Evolutionary conservation across 2,888 invertebrate genomes (phyloP), one percentile per base, ranked within the genome.

Genomic region (Scaptomyza reducta): DNA sequence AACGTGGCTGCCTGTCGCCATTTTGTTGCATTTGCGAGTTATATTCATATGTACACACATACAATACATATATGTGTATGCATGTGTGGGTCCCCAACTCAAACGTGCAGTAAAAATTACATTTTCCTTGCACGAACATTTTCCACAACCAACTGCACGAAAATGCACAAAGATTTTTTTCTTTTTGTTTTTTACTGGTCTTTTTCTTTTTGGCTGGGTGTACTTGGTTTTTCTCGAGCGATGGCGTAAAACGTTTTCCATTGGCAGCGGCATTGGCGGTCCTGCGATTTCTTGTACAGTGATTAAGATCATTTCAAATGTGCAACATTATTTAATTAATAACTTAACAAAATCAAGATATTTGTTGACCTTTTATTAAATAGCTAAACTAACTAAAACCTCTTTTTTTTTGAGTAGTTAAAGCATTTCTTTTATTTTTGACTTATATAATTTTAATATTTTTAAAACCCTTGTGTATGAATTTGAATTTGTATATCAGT

Each of bases 1-100:
- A 75, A 72, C 72, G 84, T 81, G 85, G 67, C 62, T 69, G 64
- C 75, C 62, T 80, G 82, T 81, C 82, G 82, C 87, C 85, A 87
- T 82, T 84, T 82, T 84, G 82, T 84, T 84, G 87, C 85, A 87
- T 76, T 82, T 82, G 79, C 87, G 68, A 84, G 70, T 70, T 80
- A 82, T 82, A 72, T 65, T 63, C 63, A 16, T 41, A 13, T 31
- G 31, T 31, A 49, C 40, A 56, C 31, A 35, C 29, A 47, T 22
- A 22, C 22, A 25, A 42, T 33, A 44, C 44, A 29, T 29, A 11
- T 44, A 33, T 42, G 40, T 44, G 18, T 35, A 40, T 40, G 31
- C 61, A n/a, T 33, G 41, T 53, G 7, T 50, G 55, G 25, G 51
- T 46, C n/a, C 46, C 59, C 54, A 56, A 59, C 67, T 59, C 67